Evolutionary conservation across 1,140 invertebrate species (phyloP).

Genomic region (Anadara kagoshimensis): DNA sequence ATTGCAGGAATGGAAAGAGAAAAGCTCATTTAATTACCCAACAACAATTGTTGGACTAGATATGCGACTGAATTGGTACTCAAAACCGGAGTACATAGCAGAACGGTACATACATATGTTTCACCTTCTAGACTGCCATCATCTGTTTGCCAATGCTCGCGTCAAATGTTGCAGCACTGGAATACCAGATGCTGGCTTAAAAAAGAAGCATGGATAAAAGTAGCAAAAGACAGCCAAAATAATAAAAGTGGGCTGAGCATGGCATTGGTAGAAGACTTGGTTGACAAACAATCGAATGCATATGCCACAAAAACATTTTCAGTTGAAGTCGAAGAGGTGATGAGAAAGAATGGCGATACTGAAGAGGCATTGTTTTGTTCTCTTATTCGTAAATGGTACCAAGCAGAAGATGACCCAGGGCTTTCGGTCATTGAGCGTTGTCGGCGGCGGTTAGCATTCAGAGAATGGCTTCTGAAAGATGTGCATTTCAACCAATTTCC

Average conservation of each 20-base stretch:
- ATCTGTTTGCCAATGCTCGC: conserved; percentile 19
- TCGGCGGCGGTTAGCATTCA: neutral
- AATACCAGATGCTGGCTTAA: conserved; percentile 11
- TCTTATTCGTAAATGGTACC: conserved; percentile 26
- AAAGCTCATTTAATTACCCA: conserved; percentile 4
- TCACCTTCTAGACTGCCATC: conserved; percentile 29
- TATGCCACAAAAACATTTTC: conserved; percentile 27
- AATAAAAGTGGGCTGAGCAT: conserved; percentile 7
- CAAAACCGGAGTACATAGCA: conserved; percentile 24
- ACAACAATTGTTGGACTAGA: conserved; percentile 8
- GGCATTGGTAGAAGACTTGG: conserved; percentile 26
- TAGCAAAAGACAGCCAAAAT: conserved; percentile 19
- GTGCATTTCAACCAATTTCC: conserved; percentile 3
- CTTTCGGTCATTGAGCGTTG: neutral
- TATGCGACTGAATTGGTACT: neutral
- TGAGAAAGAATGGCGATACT: conserved; percentile 1
- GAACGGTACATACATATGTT: neutral
- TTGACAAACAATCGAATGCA: conserved; percentile 25
- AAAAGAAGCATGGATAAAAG: conserved; percentile 15
- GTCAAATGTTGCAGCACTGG: conserved; percentile 15
- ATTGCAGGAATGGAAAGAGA: conserved; percentile 6
- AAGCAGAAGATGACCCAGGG: conserved; percentile 30
- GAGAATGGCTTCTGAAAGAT: conserved; percentile 17
- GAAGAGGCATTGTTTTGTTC: conserved; percentile 14
- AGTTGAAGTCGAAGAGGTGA: conserved; percentile 6